Evolutionary conservation across 2,113 vertebrate genomes (phyloP).

Genomic region (Eupsittula cactorum): DNA sequence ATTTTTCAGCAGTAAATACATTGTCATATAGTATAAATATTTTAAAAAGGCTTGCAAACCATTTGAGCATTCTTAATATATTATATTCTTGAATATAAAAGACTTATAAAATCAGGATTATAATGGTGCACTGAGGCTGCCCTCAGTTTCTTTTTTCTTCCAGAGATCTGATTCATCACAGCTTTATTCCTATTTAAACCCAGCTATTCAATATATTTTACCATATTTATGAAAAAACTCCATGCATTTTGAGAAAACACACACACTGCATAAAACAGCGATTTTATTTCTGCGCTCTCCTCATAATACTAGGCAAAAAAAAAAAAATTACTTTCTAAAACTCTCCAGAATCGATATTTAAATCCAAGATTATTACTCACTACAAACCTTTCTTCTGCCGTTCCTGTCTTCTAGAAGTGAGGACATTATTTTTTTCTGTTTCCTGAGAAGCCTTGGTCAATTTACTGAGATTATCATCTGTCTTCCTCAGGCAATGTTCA

Average conservation of each 20-base stretch:
- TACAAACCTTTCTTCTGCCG: conserved; percentile 76
- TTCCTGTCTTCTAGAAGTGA: conserved; percentile 22
- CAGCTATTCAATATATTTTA: not conserved
- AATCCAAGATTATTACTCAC: not conserved
- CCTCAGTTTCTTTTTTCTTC: not conserved
- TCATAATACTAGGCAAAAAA: not conserved
- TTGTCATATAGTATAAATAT: not conserved
- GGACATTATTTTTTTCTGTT: conserved; percentile 15
- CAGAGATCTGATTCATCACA: not conserved
- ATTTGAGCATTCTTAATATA: not conserved
- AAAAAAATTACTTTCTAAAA: not conserved
- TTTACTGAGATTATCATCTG: conserved; percentile 27
- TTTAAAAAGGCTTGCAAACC: not conserved
- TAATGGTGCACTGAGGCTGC: not conserved
- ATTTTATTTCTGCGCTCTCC: not conserved
- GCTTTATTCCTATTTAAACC: not conserved
- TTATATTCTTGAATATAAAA: not conserved
- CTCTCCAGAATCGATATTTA: not conserved
- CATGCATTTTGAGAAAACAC: not conserved
- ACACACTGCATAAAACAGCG: not conserved
- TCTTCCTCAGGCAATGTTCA: not conserved
- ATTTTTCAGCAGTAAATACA: not conserved
- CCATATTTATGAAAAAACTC: not conserved
- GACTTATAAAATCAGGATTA: not conserved
- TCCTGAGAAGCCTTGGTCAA: conserved; percentile 19